These are phyloP conservation scores for Heterochromis multidens DNA, from an alignment of 2,113 vertebrate species.

Conservation along the genomic window DNA sequence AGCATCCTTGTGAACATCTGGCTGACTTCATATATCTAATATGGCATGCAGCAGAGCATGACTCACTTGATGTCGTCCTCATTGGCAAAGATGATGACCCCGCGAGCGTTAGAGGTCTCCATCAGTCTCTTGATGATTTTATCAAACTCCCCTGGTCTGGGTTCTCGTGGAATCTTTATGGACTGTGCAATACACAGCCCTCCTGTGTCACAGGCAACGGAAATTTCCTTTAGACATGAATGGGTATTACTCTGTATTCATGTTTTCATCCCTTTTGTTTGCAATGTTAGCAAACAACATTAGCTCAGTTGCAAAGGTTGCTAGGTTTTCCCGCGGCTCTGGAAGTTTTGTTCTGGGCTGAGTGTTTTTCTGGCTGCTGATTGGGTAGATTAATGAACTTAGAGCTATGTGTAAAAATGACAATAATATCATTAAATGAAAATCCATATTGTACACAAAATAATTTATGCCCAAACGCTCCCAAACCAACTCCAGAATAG, in stretches of 20 bases:
- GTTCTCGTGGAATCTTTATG: constrained; percentile 91
- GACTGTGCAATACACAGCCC: constrained; percentile 92
- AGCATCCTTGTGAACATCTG: background rate
- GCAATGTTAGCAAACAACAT: background rate
- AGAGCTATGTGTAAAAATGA: background rate
- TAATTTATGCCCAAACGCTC: background rate
- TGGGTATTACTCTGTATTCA: background rate
- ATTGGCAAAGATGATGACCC: constrained; percentile 91
- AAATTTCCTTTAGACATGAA: background rate
- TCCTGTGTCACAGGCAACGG: constrained; percentile 70
- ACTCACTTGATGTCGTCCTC: constrained; percentile 95
- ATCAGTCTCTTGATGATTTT: constrained; percentile 92
- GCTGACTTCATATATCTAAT: background rate
- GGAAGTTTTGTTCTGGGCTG: background rate
- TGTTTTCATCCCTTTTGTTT: background rate
- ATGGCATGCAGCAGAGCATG: background rate
- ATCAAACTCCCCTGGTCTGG: constrained; percentile 86
- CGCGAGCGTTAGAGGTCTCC: constrained; percentile 91
- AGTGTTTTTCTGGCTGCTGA: background rate
- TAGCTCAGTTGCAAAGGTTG: background rate
- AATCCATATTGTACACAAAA: background rate
- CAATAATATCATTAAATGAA: background rate
- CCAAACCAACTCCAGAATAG: background rate
- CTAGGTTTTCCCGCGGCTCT: background rate
- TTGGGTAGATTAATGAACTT: background rate